Evolutionary conservation across 2,888 invertebrate species (phyloP), one percentile per base, ranked within the genome.

Genomic region (Ctenicera cuprea): DNA sequence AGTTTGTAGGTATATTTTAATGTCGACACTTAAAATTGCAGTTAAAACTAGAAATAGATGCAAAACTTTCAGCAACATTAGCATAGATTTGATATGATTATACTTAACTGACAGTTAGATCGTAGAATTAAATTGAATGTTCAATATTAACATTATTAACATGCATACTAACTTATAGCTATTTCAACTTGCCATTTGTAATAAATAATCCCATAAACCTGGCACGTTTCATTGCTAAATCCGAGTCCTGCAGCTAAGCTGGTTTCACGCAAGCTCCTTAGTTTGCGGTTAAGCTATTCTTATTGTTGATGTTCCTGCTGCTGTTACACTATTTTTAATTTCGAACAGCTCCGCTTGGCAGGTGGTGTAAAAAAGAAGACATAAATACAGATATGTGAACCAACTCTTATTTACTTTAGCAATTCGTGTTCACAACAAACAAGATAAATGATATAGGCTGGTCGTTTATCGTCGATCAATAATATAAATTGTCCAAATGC

Each of bases 401-500:
- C 78, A 69, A 76, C 74, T 76, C 76, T 76, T 74, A 81, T 81
- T 80, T 81, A 78, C 76, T 79, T 82, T 79, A 78, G 81, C 82
- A 80, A 81, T 82, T 73, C 76, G 78, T 77, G 79, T 80, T 78
- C 78, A 79, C 81, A 80, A 81, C 79, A 78, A 80, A 78, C 80
- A 84, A 85, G 85, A 85, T 85, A 83, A 85, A 85, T 84, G 83
- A 83, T 84, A 78, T 75, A 78, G 78, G 77, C 75, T 71, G 79
- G 81, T 76, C 83, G 82, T 85, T 86, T 85, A 86, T 86, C 84
- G 85, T 82, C 84, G 83, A 86, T 87, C 87, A 86, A 86, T 87
- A 86, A 86, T 86, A 87, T 86, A 87, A 87, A 87, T 87, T 86
- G 86, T 86, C 85, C 83, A 84, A 85, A 86, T 85, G 83, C 85